Percentiles rank a stretch among this genome's conserved stretches.
phyloP scores from a whole-genome alignment of 92 coral and sea anemone genomes.

The Pocillopora grandis region DNA sequence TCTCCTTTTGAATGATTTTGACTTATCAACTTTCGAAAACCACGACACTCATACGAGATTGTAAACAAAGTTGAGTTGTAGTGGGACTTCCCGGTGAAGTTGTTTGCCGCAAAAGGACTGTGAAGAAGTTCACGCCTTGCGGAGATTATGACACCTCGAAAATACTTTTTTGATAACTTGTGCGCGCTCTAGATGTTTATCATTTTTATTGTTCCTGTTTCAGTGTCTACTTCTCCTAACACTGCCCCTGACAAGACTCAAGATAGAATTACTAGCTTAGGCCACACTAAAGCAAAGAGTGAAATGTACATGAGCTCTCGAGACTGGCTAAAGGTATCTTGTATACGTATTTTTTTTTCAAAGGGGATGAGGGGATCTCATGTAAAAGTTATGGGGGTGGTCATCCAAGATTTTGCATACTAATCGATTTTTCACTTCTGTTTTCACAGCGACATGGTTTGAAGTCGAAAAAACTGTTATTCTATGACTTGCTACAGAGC shows the following conservation, averaged over 20 bases:
- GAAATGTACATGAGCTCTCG: slow-evolving; percentile 97
- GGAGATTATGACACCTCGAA: background rate
- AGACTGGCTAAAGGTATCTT: slow-evolving; percentile 96
- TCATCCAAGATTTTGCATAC: background rate
- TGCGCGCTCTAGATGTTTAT: background rate
- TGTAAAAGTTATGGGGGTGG: background rate
- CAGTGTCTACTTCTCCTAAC: slow-evolving; percentile 29
- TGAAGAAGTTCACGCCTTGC: background rate
- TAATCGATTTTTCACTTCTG: background rate
- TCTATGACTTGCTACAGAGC: slow-evolving; percentile 90
- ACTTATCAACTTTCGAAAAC: too few relatives aligned
- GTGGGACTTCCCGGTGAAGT: too few relatives aligned
- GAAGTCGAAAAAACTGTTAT: slow-evolving; percentile 75
- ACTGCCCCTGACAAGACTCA: slow-evolving; percentile 17
- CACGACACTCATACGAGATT: too few relatives aligned
- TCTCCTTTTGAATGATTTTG: too few relatives aligned
- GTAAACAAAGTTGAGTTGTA: too few relatives aligned
- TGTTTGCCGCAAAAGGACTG: too few relatives aligned
- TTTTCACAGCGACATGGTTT: slow-evolving; percentile 84
- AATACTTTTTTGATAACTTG: background rate
- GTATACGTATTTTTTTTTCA: background rate
- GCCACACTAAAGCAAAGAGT: slow-evolving; percentile 47
- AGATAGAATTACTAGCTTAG: background rate
- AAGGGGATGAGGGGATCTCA: too few relatives aligned
- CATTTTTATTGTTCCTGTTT: background rate